A percentile compares a stretch with the other conserved stretches of the same genome.
Evolutionary conservation across 2,888 invertebrate species (phyloP).

Genomic region (Sphaerophoria rueppellii): DNA sequence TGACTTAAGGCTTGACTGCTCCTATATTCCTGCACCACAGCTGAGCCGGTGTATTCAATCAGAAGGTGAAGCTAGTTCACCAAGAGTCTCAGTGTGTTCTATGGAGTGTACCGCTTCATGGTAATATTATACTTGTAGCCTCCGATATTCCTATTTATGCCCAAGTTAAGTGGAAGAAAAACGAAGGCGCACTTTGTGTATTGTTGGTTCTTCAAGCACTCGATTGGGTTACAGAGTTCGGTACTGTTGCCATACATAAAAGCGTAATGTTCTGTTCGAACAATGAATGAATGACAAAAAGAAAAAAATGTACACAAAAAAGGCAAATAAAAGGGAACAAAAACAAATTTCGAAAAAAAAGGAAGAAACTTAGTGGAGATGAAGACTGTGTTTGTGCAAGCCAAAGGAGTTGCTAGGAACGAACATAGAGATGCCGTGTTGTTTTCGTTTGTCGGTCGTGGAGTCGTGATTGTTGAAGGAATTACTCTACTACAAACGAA

Average conservation of each 20-base stretch:
- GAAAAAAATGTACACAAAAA: neutral
- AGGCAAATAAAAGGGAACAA: conserved; percentile 15
- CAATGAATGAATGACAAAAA: conserved; percentile 37
- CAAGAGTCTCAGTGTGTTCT: neutral
- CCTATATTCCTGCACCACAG: neutral
- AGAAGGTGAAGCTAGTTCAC: neutral
- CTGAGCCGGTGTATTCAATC: neutral
- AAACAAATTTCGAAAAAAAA: neutral
- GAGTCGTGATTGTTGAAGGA: conserved; percentile 51
- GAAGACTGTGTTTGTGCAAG: too few species aligned
- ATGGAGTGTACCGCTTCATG: neutral
- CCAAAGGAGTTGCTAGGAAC: too few species aligned
- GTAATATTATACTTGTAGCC: neutral
- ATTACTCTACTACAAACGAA: conserved; percentile 29
- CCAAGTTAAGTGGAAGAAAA: conserved; percentile 37
- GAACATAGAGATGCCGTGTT: conserved; percentile 43
- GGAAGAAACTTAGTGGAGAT: conserved; percentile 44
- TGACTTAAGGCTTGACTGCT: conserved; percentile 63
- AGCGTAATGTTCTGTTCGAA: conserved; percentile 53
- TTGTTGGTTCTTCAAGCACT: conserved; percentile 59
- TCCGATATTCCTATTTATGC: neutral
- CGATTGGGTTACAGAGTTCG: conserved; percentile 60
- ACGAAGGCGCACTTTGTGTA: conserved; percentile 65
- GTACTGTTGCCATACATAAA: conserved; percentile 22
- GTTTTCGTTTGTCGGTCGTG: neutral